Evolutionary conservation across 2,888 invertebrate species (phyloP).

Genomic region (Tenthredo mesomela): DNA sequence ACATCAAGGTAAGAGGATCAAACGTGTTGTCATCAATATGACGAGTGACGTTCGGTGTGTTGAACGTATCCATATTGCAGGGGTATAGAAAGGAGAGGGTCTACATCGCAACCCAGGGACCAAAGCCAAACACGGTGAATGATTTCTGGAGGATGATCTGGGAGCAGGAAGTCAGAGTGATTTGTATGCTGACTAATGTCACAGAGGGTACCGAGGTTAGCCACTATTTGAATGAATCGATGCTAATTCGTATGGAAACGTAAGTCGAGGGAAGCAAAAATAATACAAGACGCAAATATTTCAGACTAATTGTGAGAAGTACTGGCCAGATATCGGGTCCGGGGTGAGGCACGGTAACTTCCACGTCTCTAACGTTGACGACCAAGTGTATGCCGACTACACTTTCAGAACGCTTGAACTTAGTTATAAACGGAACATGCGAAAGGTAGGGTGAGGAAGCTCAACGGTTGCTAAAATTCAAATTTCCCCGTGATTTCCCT

Average conservation of each 20-base stretch:
- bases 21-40: no score
- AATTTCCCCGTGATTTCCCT: slow-evolving; percentile 30
- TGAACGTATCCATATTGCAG: no score
- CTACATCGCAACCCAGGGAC: no score
- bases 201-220: no score
- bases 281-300: slow-evolving; percentile 50
- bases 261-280: not conserved
- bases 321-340: slow-evolving; percentile 79
- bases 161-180: no score
- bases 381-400: slow-evolving; percentile 74
- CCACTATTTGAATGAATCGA: not conserved
- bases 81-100: no score
- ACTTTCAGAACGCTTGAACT: slow-evolving; percentile 70
- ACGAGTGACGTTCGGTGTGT: no score
- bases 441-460: slow-evolving; percentile 57
- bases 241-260: not conserved
- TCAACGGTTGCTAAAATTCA: slow-evolving; percentile 63
- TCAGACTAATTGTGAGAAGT: slow-evolving; percentile 79
- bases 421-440: slow-evolving; percentile 39
- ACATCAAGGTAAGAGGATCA: no score
- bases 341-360: slow-evolving; percentile 72
- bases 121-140: no score
- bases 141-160: no score
- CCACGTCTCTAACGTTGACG: slow-evolving; percentile 69
- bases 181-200: no score